Base-by-base conservation (phyloP, 2,113 vertebrate species). In the Climacteris rufus region DNA sequence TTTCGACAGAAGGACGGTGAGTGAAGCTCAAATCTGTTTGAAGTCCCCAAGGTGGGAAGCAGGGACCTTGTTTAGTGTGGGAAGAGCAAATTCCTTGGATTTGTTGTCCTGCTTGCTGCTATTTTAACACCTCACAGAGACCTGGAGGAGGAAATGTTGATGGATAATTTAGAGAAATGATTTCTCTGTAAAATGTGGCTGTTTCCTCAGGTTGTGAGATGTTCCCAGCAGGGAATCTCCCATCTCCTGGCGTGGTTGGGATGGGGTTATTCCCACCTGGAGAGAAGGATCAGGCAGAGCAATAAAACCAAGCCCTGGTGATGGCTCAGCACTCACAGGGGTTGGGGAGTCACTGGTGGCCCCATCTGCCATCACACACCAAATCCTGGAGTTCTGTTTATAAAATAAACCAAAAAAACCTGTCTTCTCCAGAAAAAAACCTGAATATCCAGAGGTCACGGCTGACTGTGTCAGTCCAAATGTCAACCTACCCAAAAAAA, bases 221-320 rank as follows among this genome's bases (percentile, higher is more conserved):
- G 30, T n/a, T 81, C 81, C 59, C 13, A 39, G n/a, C 1, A 28
- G 72, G 45, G 35, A 75, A 28, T 39, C 30, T 56, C 28, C 70
- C 70, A 5, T 25, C n/a, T n/a, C n/a, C n/a, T n/a, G n/a, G n/a
- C n/a, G n/a, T n/a, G n/a, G n/a, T 11, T 53, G 47, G 68, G 11
- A 14, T 72, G 37, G 37, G 27, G 5, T 37, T 33, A 27, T 80
- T 66, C 69, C 39, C 33, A 31, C 42, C 42, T 16, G 8, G 28
- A 19, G 40, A 1, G 4, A 23, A 22, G 52, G 19, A 37, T 65
- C 53, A 15, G 28, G 13, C 33, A 4, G 31, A 45, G 57, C 39
- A 13, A 3, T 12, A 2, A 20, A 9, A 10, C 42, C 5, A 7
- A 53, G 8, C 22, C 40, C 0, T 28, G 53, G 3, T 0, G 1